phyloP scores from a whole-genome alignment of 1,140 invertebrate species.

The Chironomus striatipennis region DNA sequence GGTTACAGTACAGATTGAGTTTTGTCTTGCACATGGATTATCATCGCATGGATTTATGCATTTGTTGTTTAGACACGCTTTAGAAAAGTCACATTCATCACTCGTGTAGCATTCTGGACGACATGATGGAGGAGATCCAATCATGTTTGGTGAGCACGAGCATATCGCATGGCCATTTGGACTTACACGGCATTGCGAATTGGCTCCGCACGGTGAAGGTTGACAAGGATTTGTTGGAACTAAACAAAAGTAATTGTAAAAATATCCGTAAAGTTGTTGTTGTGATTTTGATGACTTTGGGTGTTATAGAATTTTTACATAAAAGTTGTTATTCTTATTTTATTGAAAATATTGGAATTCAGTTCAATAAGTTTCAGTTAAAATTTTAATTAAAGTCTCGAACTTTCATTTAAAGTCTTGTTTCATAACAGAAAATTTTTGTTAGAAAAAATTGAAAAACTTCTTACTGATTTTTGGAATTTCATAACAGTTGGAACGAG shows the following conservation, averaged over 20 bases:
- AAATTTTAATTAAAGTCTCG: too few relatives aligned
- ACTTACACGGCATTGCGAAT: conserved; percentile 60
- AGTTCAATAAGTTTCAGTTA: too few relatives aligned
- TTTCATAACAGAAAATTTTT: conserved; percentile 35
- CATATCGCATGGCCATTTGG: conserved; percentile 59
- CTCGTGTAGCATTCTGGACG: conserved; percentile 67
- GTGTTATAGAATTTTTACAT: too few relatives aligned
- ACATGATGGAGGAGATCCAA: conserved; percentile 66
- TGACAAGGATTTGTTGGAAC: conserved; percentile 54
- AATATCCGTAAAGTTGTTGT: too few relatives aligned
- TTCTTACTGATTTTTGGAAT: conserved; percentile 50
- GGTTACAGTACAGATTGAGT: conserved; percentile 52
- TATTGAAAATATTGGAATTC: too few relatives aligned
- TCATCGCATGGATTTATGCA: conserved; percentile 70
- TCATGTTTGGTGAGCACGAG: conserved; percentile 60
- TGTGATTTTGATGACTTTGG: too few relatives aligned
- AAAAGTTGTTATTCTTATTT: too few relatives aligned
- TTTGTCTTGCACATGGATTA: conserved; percentile 33
- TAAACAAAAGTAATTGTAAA: background rate
- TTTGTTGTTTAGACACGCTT: conserved; percentile 64
- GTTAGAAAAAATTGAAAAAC: conserved; percentile 28
- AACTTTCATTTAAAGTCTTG: too few relatives aligned
- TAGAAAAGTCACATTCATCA: conserved; percentile 63
- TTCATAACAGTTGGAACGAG: conserved; percentile 53
- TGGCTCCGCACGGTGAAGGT: conserved; percentile 71